Conservation (phyloP, 2,888 invertebrate species). For the Chloroclystis v-ata region DNA sequence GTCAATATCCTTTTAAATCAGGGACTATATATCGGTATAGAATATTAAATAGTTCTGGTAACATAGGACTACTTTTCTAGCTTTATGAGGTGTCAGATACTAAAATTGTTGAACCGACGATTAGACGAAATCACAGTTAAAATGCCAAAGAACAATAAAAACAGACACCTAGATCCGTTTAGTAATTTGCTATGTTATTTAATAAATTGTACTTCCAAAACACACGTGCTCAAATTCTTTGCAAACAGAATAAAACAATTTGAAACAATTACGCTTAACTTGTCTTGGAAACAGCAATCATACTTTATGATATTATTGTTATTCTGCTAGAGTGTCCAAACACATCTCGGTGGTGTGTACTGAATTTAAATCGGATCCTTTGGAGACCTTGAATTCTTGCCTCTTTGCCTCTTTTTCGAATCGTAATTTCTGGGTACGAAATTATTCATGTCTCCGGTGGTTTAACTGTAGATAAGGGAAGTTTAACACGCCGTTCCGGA, state of each 20-base stretch:
- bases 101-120: no score
- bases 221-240: not conserved
- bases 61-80: no score
- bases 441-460: slow-evolving; percentile 3
- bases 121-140: no score
- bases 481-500: not conserved
- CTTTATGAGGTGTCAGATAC: no score
- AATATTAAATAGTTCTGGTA: no score
- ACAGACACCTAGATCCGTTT: no score
- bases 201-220: not conserved
- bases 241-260: slow-evolving; percentile 4
- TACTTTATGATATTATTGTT: slow-evolving; percentile 14
- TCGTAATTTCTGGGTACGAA: slow-evolving; percentile 5
- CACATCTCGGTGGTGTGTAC: slow-evolving; percentile 17
- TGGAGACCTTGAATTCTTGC: slow-evolving; percentile 17
- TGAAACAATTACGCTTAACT: slow-evolving; percentile 4
- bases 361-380: slow-evolving; percentile 21
- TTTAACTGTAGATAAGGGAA: slow-evolving; percentile 3
- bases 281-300: slow-evolving; percentile 7
- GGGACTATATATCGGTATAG: no score
- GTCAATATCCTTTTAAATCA: no score
- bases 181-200: no score
- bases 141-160: no score
- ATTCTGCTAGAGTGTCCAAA: slow-evolving; percentile 20
- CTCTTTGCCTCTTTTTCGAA: slow-evolving; percentile 22